Evolutionary conservation across 2,797 vertebrate species (phyloP), one percentile per base, ranked within the genome.

Genomic region (Clarias fuscus): DNA sequence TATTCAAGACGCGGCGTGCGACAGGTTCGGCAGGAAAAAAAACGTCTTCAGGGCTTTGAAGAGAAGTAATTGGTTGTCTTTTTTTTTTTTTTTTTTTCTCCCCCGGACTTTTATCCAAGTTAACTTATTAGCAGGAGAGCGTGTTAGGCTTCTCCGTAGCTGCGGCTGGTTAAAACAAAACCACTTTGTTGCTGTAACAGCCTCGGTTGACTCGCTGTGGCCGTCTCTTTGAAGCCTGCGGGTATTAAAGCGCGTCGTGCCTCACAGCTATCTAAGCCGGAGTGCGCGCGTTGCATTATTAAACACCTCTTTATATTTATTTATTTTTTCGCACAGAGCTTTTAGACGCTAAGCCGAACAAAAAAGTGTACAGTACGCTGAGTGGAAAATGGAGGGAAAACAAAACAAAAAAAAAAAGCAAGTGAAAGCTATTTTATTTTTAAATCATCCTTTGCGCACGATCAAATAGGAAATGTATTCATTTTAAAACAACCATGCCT

Each of bases 131-230:
- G 40, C 4, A 5, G 10, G 33, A 30, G n/a, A 22, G 22, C 18
- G 27, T 37, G 18, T 56, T 58, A 24, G 43, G 71, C 73, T 27
- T 81, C 59, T 20, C 1, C 22, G 83, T 40, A 3, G 64, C 82
- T 24, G 40, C 33, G 20, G 84, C 85, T 84, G 17, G 70, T 65
- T 86, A 62, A 88, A 86, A 80, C 79, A 80, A 88, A 83, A 86
- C 33, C 33, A 27, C 83, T 85, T 80, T 86, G 88, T 76, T 77
- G 20, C 58, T 30, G 30, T n/a, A 17, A 59, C 58, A 73, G 70
- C 27, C 67, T 61, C 68, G 73, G 24, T 40, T 7, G 68, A 61
- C 58, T 61, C 33, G 53, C 48, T 53, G 58, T 22, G 40, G 58
- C 58, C 30, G 5, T 37, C 30, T 62, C 58, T 88, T 86, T 88